phyloP scores from a whole-genome alignment of 2,888 invertebrate species.

The Digitonthophagus gazella region DNA sequence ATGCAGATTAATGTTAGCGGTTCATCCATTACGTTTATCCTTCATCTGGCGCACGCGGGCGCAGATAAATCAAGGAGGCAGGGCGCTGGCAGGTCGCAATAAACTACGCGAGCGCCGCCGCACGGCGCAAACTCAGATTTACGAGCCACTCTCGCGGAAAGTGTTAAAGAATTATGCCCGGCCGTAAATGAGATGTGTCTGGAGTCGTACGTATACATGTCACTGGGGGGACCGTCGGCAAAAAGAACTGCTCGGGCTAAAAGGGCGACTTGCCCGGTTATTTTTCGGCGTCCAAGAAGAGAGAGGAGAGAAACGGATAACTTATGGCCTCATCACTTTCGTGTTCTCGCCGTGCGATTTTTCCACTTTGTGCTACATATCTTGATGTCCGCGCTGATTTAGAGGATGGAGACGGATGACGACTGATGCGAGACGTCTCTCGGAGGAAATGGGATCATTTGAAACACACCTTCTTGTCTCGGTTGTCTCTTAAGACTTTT shows the following conservation, averaged over 20 bases:
- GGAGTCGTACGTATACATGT: conserved; percentile 49
- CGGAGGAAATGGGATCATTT: background rate
- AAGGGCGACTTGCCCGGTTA: conserved; percentile 29
- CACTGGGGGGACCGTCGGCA: conserved; percentile 49
- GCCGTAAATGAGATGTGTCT: conserved; percentile 58
- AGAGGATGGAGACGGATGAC: conserved; percentile 50
- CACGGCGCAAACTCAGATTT: conserved; percentile 48
- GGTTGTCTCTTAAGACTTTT: too few relatives aligned
- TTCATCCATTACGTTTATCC: conserved; percentile 48
- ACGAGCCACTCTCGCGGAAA: conserved; percentile 50
- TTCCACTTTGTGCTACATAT: conserved; percentile 49
- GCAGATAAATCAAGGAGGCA: conserved; percentile 44
- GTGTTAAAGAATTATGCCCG: conserved; percentile 57
- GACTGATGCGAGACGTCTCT: background rate
- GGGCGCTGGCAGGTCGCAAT: conserved; percentile 41
- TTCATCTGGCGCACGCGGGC: conserved; percentile 44
- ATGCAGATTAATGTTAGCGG: conserved; percentile 36
- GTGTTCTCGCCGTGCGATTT: conserved; percentile 48
- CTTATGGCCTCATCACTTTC: conserved; percentile 52
- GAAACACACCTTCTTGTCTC: background rate
- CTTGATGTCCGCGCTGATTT: conserved; percentile 47
- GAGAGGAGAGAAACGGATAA: conserved; percentile 44
- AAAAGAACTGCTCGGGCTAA: conserved; percentile 47
- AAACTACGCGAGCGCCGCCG: conserved; percentile 38
- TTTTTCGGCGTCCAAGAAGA: conserved; percentile 28